Base-by-base conservation (phyloP, 1,140 invertebrate genomes). In the Hylyphantes graminicola region DNA sequence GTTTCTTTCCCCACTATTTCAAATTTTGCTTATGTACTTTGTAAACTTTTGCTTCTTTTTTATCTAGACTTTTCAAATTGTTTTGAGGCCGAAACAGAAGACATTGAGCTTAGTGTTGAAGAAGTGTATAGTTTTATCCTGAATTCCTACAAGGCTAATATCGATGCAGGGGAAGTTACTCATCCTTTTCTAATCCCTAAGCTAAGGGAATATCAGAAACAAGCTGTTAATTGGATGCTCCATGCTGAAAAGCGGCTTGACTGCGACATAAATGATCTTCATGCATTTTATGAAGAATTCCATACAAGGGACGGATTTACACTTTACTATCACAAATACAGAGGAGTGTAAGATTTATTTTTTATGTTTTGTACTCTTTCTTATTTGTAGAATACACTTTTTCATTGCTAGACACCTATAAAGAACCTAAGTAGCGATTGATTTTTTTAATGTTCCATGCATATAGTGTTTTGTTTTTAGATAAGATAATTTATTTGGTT, bases 191-290 rank as follows among this genome's bases (percentile, higher is more conserved):
- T 93, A 19, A 88, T 90, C 51, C 92, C 92, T 10, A 86, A 78
- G 64, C 88, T 95, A n/a, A 89, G 94, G 77, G 90, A 90, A 8
- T 95, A 95, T 88, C 94, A 95, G 88, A 88, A 90, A 86, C 86
- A 90, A 57, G 93, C 93, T 67, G 93, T 95, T 0, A 87, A 87
- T 54, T 95, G 94, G 94, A 94, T 95, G 93, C 85, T 94, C 3
- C 78, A 88, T 15, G 89, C 91, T 82, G 93, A 94, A 89, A 86
- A 87, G 9, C 55, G 73, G 55, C 65, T 53, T 53, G 57, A 15
- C 53, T 68, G 15, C 80, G 9, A 86, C 73, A 88, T 89, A 77
- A 79, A 79, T 13, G 82, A 57, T n/a, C 3, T 50, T 6, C 64
- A 83, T 78, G 53, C 54, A 81, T 50, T 78, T 21, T 87, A 55